A percentile compares a stretch with the other conserved stretches of the same genome.
Evolutionary conservation across 1,140 invertebrate species (phyloP).

Genomic region (Ooceraea biroi): DNA sequence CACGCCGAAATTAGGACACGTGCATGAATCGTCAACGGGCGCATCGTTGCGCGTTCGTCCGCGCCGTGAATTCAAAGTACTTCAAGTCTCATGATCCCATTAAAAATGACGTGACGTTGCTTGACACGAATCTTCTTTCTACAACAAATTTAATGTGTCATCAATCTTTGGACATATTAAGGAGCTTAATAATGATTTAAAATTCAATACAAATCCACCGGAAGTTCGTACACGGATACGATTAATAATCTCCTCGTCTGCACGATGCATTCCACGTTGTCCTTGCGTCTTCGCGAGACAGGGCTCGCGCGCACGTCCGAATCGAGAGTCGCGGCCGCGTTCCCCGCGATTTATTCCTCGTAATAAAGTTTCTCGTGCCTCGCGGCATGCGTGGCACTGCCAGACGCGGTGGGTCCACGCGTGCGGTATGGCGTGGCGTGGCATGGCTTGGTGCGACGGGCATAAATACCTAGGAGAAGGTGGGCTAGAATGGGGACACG

Average conservation of each 20-base stretch:
- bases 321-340: constrained; percentile 31
- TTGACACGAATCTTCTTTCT: too few species aligned
- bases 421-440: neutral
- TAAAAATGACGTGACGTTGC: too few species aligned
- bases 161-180: too few species aligned
- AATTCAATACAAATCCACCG: too few species aligned
- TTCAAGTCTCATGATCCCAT: neutral
- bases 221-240: too few species aligned
- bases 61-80: neutral
- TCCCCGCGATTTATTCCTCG: constrained; percentile 40
- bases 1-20: constrained; percentile 32
- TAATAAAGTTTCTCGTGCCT: constrained; percentile 63
- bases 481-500: constrained; percentile 71
- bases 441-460: neutral
- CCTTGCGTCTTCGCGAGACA: constrained; percentile 17
- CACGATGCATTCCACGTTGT: constrained; percentile 29
- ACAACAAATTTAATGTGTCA: too few species aligned
- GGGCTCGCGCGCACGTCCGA: neutral
- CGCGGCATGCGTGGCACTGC: constrained; percentile 31
- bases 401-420: neutral
- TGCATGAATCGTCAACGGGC: neutral
- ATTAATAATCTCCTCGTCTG: too few species aligned
- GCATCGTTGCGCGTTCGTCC: neutral
- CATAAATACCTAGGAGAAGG: constrained; percentile 71
- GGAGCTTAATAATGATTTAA: too few species aligned